phyloP scores from a whole-genome alignment of 2,888 invertebrate genomes.

The Philereme vetulata region DNA sequence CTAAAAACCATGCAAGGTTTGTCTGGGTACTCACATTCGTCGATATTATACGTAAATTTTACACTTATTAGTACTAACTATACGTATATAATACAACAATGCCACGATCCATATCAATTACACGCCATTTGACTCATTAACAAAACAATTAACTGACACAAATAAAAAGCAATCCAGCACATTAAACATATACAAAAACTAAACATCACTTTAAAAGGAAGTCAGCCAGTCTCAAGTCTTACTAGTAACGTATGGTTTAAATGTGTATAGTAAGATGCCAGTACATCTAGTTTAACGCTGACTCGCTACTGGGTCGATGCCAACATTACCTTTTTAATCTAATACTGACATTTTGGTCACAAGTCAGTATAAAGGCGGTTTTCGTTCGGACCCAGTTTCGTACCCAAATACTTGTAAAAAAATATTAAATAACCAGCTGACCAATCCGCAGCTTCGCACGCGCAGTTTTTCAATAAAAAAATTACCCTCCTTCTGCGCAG shows the following conservation, averaged over 20 bases:
- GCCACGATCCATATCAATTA: constrained; percentile 11
- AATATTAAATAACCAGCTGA: too few species aligned
- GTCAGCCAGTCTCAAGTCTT: background rate
- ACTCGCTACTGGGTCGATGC: too few species aligned
- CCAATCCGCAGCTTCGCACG: too few species aligned
- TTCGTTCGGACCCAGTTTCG: too few species aligned
- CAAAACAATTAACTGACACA: constrained; percentile 30
- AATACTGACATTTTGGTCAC: background rate
- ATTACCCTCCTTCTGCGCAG: too few species aligned
- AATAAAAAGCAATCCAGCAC: constrained; percentile 29
- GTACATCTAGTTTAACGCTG: background rate
- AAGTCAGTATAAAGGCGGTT: background rate
- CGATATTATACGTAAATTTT: too few species aligned
- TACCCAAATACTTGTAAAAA: too few species aligned
- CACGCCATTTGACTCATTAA: constrained; percentile 21
- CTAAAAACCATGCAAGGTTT: too few species aligned
- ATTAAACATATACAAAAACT: constrained; percentile 33
- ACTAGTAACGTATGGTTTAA: background rate
- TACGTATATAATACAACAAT: constrained; percentile 15
- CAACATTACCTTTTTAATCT: too few species aligned
- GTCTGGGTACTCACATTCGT: too few species aligned
- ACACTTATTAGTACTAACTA: too few species aligned
- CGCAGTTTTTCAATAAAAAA: too few species aligned
- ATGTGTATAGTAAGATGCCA: background rate
- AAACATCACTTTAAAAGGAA: constrained; percentile 24